Percentiles rank a stretch among this genome's conserved stretches.
phyloP scores from a whole-genome alignment of 1,140 invertebrate genomes.

The Zeugodacus cucurbitae region DNA sequence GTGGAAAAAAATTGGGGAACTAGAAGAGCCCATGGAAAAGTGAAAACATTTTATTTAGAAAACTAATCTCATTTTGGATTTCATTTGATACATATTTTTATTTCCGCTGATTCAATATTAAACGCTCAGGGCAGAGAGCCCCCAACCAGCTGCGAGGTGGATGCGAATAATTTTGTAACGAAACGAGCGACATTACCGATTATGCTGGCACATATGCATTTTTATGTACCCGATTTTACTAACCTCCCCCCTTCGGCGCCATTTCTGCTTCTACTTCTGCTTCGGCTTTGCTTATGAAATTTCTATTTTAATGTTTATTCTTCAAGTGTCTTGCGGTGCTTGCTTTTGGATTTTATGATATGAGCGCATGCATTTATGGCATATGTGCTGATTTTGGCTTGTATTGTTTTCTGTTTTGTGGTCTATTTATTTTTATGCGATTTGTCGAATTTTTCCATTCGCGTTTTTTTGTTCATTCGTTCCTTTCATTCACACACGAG shows the following conservation, averaged over 20 bases:
- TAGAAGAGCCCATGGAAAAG: too few relatives aligned
- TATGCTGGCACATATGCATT: too few relatives aligned
- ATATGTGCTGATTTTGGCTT: constrained; percentile 3
- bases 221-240: background rate
- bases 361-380: background rate
- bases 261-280: too few relatives aligned
- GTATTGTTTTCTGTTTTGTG: constrained; percentile 13
- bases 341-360: background rate
- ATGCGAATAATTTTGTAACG: too few relatives aligned
- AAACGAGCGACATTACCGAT: too few relatives aligned
- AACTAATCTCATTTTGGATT: too few relatives aligned
- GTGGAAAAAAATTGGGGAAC: too few relatives aligned
- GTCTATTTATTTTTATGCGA: constrained; percentile 34
- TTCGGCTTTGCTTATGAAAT: background rate
- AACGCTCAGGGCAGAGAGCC: too few relatives aligned
- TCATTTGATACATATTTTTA: too few relatives aligned
- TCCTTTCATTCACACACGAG: background rate
- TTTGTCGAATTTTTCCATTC: background rate
- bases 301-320: background rate
- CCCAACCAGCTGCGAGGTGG: too few relatives aligned
- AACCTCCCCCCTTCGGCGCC: background rate
- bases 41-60: too few relatives aligned
- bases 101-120: too few relatives aligned
- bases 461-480: background rate
- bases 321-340: background rate